These are phyloP conservation scores for Xyrichtys novacula DNA, from an alignment of 2,797 vertebrate genomes.

Conservation along the genomic window DNA sequence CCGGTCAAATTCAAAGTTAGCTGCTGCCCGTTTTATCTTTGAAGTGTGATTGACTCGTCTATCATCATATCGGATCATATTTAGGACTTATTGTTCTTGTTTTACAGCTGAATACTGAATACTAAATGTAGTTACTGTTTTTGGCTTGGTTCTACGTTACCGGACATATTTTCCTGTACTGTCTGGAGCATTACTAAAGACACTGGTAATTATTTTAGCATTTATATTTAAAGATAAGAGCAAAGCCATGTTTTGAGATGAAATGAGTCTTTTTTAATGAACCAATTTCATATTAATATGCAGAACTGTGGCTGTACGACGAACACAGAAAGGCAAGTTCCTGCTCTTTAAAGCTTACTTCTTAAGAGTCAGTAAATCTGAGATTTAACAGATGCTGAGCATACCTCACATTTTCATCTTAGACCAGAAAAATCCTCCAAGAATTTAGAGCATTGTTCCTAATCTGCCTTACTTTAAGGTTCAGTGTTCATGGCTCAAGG, in stretches of 20 bases:
- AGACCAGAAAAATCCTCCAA: constrained; percentile 47
- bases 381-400: constrained; percentile 50
- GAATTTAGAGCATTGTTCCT: constrained; percentile 44
- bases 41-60: not conserved
- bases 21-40: not conserved
- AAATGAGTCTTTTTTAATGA: no score
- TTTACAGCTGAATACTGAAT: not conserved
- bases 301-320: no score
- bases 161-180: no score
- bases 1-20: not conserved
- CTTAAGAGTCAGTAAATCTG: constrained; percentile 41
- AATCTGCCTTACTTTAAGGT: constrained; percentile 6
- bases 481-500: not conserved
- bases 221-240: no score
- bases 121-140: not conserved
- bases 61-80: not conserved
- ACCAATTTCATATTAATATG: no score
- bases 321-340: no score
- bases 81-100: not conserved
- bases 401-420: constrained; percentile 57
- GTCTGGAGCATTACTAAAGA: no score
- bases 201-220: no score
- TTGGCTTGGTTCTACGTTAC: no score
- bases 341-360: constrained; percentile 10
- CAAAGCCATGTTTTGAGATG: no score